Evolutionary conservation across 2,113 vertebrate species (phyloP), one percentile per base, ranked within the genome.

Genomic region (Carlito syrichta): DNA sequence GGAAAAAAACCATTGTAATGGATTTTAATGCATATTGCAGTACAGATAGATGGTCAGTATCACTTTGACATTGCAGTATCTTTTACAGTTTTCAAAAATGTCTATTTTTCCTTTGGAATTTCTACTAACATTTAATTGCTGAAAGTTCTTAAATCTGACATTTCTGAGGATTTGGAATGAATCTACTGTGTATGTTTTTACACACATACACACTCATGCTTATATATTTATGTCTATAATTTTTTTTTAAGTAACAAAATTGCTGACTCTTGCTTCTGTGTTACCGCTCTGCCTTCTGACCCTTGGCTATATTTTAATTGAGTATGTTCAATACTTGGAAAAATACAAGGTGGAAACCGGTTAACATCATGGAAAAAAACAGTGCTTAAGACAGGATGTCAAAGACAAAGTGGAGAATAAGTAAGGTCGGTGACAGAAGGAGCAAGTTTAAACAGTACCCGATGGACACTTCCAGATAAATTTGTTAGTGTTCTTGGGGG

Each of bases 321-420:
- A 71, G 56, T 82, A 25, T 60, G 50, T 91, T 93, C 22, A 96
- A 62, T 94, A 82, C 25, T 91, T 94, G 83, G 62, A 93, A 96
- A 94, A 78, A 91, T 89, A 88, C 81, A 68, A 62, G 40, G 52
- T 85, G 52, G 35, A 87, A 90, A 88, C 6, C 5, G 40, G 43
- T 87, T 85, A 79, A 27, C 40, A 91, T 68, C 60, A 91, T 86
- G 86, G 95, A 78, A 92, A 96, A 96, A 91, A 91, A 35, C 85
- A 93, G 79, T 8, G 5, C 40, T n/a, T 82, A 71, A 20, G 30
- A 10, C 52, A 74, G 11, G 22, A 89, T 40, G 38, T 17, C 56
- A 83, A 43, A 74, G 54, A 23, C 10, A 60, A 91, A 86, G 71
- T 38, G 23, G 27, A 83, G 7, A 77, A 3, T 58, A 66, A 86